A percentile compares a stretch with the other conserved stretches of the same genome.
These are phyloP conservation scores for Tokudaia tokunoshimensis DNA, from an alignment of 2,797 vertebrate genomes.

Conservation along the genomic window DNA sequence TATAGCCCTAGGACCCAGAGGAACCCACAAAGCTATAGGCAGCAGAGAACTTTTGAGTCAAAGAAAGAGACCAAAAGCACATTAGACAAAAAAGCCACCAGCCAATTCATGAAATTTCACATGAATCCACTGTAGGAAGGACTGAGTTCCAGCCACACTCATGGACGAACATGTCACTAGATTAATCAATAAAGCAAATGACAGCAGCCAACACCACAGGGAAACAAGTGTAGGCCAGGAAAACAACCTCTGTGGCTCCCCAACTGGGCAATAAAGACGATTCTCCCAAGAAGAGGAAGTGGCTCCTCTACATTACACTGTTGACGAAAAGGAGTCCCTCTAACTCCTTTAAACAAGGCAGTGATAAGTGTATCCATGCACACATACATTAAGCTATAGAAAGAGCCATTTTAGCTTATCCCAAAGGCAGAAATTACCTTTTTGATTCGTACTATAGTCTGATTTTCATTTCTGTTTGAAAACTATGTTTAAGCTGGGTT, in stretches of 20 bases:
- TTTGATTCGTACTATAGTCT: background rate
- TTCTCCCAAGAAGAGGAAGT: constrained; percentile 15
- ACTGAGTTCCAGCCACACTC: background rate
- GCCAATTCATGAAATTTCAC: background rate
- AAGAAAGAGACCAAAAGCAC: background rate
- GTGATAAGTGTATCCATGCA: background rate
- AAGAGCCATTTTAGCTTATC: constrained; percentile 35
- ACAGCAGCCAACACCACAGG: background rate
- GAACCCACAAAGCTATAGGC: background rate
- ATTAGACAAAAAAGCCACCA: background rate
- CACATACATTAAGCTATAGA: background rate
- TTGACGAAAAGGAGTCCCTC: background rate
- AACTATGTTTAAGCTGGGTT: constrained; percentile 32
- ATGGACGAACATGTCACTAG: background rate
- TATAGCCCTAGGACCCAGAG: background rate
- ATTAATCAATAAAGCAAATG: background rate
- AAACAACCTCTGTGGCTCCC: background rate
- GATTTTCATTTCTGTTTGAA: background rate
- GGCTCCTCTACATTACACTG: background rate
- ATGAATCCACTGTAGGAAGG: background rate
- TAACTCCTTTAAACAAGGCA: constrained; percentile 1
- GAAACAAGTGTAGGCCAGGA: background rate
- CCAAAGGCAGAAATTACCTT: background rate
- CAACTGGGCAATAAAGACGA: background rate
- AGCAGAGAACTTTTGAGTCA: background rate